Base-by-base conservation (phyloP, 2,888 invertebrate genomes). In the Adineta ricciae region DNA sequence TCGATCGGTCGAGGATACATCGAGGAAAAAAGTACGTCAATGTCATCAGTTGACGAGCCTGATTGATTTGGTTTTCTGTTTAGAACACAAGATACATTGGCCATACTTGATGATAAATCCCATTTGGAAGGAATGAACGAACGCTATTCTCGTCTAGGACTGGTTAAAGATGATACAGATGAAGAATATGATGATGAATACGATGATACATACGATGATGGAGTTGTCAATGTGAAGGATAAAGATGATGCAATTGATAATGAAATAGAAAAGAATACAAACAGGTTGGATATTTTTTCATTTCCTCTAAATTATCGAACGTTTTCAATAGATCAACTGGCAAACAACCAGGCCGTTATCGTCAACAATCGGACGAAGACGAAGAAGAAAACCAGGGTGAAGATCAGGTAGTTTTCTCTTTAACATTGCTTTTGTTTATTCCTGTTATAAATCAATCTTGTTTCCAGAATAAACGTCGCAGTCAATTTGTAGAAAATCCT, bases 1-100 rank as follows among this genome's bases (percentile, higher is more conserved):
- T 94, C 0, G 92, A 92, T 87, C 88, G 88, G 54, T 88, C 90
- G 2, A 90, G 89, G 87, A 90, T 92, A 52, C 91, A 92, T 87
- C 89, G 89, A 87, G 92, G 92, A 27, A 93, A 92, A 90, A 91
- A 90, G 92, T 90, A 88, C 87, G 88, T 87, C 14, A 19, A 78
- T 1, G 19, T 49, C 19, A 16, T 54, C 36, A 32, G 24, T 83
- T 16, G 52, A 32, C 27, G 38, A 14, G 14, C 3, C 36, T 24
- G n/a, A 2, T 4, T 36, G 11, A 32, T 7, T 78, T 16, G 21
- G 8, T 64, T 64, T 32, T 1, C 19, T 64, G 46, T 64, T 41
- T n/a, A 78, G 41, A 41, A 41, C 38, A 41, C 21, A n/a, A 78
- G 78, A 78, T n/a, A 24, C 38, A n/a, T 24, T 41, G 1, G 41